Evolutionary conservation across 2,113 vertebrate species (phyloP).

Genomic region (Scalopus aquaticus): DNA sequence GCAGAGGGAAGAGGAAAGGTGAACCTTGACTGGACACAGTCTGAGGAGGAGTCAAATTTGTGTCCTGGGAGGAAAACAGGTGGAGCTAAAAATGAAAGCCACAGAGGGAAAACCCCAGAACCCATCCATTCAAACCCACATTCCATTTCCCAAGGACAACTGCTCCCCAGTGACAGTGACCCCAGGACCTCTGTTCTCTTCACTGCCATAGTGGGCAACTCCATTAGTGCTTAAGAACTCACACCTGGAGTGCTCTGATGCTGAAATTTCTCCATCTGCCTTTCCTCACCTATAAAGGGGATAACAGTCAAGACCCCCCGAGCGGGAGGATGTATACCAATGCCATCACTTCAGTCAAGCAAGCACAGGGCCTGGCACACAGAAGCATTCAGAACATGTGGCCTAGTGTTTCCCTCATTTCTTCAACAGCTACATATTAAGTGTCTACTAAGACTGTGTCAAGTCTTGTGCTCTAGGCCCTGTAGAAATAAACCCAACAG

Average conservation of each 20-base stretch:
- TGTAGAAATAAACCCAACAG: neutral
- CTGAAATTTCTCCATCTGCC: neutral
- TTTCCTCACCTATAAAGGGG: neutral
- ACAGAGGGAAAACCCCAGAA: neutral
- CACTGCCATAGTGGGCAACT: neutral
- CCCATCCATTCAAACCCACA: neutral
- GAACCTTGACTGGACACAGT: neutral
- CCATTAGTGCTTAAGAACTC: neutral
- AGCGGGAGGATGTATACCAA: neutral
- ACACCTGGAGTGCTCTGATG: neutral
- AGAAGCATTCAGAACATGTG: neutral
- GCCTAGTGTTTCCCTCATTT: neutral
- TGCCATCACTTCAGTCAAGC: neutral
- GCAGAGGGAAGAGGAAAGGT: neutral
- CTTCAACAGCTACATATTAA: neutral
- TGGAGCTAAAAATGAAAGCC: neutral
- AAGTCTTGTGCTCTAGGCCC: neutral
- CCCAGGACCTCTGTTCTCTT: neutral
- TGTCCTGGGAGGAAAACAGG: neutral
- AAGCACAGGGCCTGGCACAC: neutral
- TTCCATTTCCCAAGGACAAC: constrained; percentile 6
- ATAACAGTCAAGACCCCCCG: neutral
- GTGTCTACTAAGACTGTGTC: neutral
- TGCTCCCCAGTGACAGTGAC: neutral
- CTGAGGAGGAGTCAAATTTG: neutral